phyloP scores from a whole-genome alignment of 2,888 invertebrate species.

The Xanthorhoe designata region DNA sequence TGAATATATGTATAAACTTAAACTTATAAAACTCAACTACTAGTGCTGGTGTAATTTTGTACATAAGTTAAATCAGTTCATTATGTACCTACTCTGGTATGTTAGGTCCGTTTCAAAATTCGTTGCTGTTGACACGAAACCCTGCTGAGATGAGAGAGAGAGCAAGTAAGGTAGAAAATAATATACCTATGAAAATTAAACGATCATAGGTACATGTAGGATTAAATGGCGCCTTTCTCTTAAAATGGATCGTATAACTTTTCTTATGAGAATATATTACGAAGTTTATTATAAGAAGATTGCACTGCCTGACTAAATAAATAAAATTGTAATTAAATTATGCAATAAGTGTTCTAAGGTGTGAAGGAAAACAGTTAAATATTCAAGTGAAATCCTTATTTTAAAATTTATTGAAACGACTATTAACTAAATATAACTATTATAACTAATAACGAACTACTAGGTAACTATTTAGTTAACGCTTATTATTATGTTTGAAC shows the following conservation, averaged over 20 bases:
- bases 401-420: too few species aligned
- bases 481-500: not conserved
- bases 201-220: constrained; percentile 12
- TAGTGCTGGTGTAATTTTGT: constrained; percentile 7
- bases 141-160: too few species aligned
- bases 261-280: constrained; percentile 17
- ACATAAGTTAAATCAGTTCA: not conserved
- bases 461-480: too few species aligned
- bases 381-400: too few species aligned
- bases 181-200: constrained; percentile 32
- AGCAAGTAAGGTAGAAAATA: constrained; percentile 26
- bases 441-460: too few species aligned
- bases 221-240: constrained; percentile 22
- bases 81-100: constrained; percentile 6
- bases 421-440: too few species aligned
- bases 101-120: constrained; percentile 30
- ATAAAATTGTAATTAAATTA: not conserved
- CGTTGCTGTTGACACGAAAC: constrained; percentile 27
- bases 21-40: too few species aligned
- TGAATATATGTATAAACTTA: too few species aligned
- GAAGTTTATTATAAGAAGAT: not conserved
- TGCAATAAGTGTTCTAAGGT: not conserved
- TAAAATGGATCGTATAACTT: constrained; percentile 19
- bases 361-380: not conserved
- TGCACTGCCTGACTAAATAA: not conserved